A percentile compares a stretch with the other conserved stretches of the same genome.
These are phyloP conservation scores for Agonopterix arenella DNA, from an alignment of 2,888 invertebrate species.

Conservation along the genomic window DNA sequence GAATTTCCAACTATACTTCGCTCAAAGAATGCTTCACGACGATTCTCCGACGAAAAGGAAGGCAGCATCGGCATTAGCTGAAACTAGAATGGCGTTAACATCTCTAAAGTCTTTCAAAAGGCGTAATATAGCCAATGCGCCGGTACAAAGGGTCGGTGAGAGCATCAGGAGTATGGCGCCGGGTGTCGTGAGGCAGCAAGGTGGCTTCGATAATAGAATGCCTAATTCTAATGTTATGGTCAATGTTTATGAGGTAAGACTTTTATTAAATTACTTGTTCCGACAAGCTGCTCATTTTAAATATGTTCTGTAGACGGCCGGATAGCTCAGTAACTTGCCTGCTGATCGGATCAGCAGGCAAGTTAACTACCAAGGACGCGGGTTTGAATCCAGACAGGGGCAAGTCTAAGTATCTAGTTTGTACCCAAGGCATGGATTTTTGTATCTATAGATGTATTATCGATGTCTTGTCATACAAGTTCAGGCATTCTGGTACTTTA, in stretches of 20 bases:
- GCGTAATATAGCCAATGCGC: conserved; percentile 63
- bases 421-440: too few species aligned
- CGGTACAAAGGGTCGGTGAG: conserved; percentile 73
- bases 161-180: conserved; percentile 69
- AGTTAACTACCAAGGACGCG: too few species aligned
- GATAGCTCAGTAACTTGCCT: too few species aligned
- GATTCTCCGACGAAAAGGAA: conserved; percentile 75
- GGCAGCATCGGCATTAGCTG: conserved; percentile 78
- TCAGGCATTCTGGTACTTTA: too few species aligned
- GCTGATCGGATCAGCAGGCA: too few species aligned
- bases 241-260: conserved; percentile 73
- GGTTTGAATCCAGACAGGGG: too few species aligned
- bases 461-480: too few species aligned
- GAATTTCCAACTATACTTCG: conserved; percentile 84
- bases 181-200: conserved; percentile 72
- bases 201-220: conserved; percentile 45
- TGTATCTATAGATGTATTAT: too few species aligned
- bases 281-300: too few species aligned
- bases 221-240: conserved; percentile 71
- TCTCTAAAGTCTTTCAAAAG: conserved; percentile 83
- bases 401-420: too few species aligned
- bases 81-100: conserved; percentile 86
- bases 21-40: conserved; percentile 81
- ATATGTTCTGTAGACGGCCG: too few species aligned
- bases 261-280: too few species aligned